These are phyloP conservation scores for Agrilus biguttatus DNA, from an alignment of 2,888 invertebrate species.

Conservation along the genomic window DNA sequence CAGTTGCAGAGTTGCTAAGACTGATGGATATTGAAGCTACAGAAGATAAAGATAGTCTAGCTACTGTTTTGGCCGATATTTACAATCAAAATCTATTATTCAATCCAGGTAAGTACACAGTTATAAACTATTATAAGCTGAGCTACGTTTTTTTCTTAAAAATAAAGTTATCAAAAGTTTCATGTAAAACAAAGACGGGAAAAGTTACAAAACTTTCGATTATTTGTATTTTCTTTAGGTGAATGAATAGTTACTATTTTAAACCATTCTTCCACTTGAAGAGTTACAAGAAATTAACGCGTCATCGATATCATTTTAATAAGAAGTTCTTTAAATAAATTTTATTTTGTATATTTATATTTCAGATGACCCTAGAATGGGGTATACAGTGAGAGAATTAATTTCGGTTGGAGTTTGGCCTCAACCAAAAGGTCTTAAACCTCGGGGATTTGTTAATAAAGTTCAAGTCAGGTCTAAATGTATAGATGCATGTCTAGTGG, in stretches of 20 bases:
- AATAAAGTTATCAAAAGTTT: no score
- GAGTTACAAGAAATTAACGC: no score
- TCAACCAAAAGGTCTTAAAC: conserved; percentile 56
- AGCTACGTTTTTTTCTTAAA: no score
- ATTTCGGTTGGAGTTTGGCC: conserved; percentile 80
- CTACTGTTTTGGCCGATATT: conserved; percentile 33
- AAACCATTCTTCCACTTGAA: no score
- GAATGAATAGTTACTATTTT: no score
- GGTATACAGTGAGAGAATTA: conserved; percentile 88
- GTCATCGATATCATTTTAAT: no score
- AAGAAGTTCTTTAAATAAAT: not conserved
- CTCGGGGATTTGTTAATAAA: conserved; percentile 60
- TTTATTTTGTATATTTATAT: conserved; percentile 1
- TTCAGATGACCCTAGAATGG: conserved; percentile 60
- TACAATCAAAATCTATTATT: conserved; percentile 65
- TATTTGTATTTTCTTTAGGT: no score
- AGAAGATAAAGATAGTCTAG: conserved; percentile 25
- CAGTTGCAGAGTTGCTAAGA: conserved; percentile 54
- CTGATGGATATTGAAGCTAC: conserved; percentile 27
- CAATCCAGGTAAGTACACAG: conserved; percentile 40
- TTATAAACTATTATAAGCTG: no score
- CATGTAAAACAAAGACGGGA: no score
- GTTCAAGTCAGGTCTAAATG: conserved; percentile 79
- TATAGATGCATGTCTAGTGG: conserved; percentile 77
- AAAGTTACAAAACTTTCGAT: no score